phyloP scores from a whole-genome alignment of 53 echinoderm and acorn worm genomes.

The Holothuria scabra region DNA sequence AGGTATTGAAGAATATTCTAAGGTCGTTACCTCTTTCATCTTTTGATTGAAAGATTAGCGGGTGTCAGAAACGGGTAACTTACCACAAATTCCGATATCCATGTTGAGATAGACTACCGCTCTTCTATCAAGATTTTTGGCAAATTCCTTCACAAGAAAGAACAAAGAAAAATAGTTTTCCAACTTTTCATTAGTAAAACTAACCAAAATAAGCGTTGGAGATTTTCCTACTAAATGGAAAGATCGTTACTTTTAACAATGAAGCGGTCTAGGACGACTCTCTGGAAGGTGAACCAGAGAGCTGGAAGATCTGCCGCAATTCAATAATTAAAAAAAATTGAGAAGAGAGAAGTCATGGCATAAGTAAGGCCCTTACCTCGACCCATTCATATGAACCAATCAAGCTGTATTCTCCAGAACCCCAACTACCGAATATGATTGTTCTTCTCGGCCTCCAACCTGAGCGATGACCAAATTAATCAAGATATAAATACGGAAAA shows the following conservation, averaged over 20 bases:
- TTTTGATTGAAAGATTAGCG: background rate
- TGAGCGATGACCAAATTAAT: background rate
- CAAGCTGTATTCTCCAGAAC: constrained; percentile 79
- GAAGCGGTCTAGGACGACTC: too few relatives aligned
- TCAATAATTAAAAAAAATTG: too few relatives aligned
- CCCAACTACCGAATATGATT: constrained; percentile 87
- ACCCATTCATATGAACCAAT: constrained; percentile 94
- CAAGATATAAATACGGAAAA: background rate
- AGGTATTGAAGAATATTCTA: too few relatives aligned
- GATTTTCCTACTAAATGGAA: too few relatives aligned
- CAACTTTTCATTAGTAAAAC: too few relatives aligned
- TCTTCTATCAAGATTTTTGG: constrained; percentile 48
- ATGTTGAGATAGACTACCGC: constrained; percentile 52
- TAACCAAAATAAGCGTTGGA: too few relatives aligned
- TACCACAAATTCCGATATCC: constrained; percentile 42
- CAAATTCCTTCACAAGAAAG: constrained; percentile 38
- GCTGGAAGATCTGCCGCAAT: too few relatives aligned
- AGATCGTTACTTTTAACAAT: too few relatives aligned
- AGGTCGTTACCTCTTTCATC: too few relatives aligned
- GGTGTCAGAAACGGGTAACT: background rate
- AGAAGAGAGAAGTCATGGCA: too few relatives aligned
- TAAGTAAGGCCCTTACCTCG: constrained; percentile 59
- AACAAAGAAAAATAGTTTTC: background rate
- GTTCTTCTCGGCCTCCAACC: constrained; percentile 86
- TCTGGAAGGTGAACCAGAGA: too few relatives aligned